Evolutionary conservation across 2,113 vertebrate species (phyloP), one percentile per base, ranked within the genome.

Genomic region (Oreochromis aureus): DNA sequence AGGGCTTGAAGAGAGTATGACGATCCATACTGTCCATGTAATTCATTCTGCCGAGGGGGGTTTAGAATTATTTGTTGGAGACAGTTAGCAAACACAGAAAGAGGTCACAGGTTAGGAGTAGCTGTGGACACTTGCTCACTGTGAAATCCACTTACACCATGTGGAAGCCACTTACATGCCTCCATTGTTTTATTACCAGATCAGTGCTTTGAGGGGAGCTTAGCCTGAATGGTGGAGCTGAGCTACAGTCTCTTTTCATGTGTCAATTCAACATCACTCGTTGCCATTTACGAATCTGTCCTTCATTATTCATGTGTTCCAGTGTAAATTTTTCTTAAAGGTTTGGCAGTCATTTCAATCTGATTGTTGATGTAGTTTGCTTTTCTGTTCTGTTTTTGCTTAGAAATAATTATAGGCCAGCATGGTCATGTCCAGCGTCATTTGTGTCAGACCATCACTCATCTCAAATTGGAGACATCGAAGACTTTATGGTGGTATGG

Each of bases 11-110:
- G 90, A 92, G 89, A 92, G 88, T 89, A 69, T 85, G 86, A 76
- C 85, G 85, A 96, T 96, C 96, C 90, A 95, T 95, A 94, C 89
- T 92, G 93, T 94, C 93, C 93, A 83, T 82, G 90, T 94, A 93
- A 95, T 95, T 95, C 90, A 79, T 86, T 89, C 87, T 18, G 86
- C 88, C 82, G 11, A 54, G 80, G 85, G 71, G 34, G 84, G 80
- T 46, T 19, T 80, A 7, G 58, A 83, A 84, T 94, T 92, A 95
- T 95, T 94, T 94, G 90, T 93, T 87, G 78, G 86, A 73, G 89
- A 90, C 89, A 27, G 87, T 93, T 93, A 92, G 84, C 86, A 86
- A 79, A 89, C 79, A 86, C 73, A 81, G 63, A 82, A 81, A 86
- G 84, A 93, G 94, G 92, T 95, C 93, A 91, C 88, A 91, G 89